Evolutionary conservation across 2,797 vertebrate species (phyloP).

Genomic region (Paedocypris micromegethes): DNA sequence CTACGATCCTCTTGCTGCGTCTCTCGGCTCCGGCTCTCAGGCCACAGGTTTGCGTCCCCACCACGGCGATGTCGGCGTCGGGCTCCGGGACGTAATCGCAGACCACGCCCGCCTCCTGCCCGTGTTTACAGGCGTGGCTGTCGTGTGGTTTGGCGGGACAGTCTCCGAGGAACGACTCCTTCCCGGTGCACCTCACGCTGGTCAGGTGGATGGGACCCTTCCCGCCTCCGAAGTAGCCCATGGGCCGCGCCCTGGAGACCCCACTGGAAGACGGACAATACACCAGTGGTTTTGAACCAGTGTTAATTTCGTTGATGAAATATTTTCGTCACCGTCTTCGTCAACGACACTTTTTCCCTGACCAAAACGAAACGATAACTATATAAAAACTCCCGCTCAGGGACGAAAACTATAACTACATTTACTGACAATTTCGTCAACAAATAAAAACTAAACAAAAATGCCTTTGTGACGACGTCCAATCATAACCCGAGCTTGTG

Average conservation of each 20-base stretch:
- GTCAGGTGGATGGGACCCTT: slow-evolving; percentile 79
- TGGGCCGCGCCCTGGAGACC: slow-evolving; percentile 63
- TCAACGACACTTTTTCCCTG: no score
- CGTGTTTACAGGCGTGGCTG: slow-evolving; percentile 72
- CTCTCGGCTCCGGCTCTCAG: slow-evolving; percentile 62
- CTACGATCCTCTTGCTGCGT: slow-evolving; percentile 69
- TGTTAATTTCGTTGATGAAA: no score
- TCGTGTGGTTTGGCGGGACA: slow-evolving; percentile 69
- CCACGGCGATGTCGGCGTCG: slow-evolving; percentile 43
- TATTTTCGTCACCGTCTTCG: no score
- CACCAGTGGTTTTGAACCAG: no score
- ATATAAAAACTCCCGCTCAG: no score
- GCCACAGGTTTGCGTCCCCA: slow-evolving; percentile 62
- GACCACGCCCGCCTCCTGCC: slow-evolving; percentile 75
- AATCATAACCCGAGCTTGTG: no score
- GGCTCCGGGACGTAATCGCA: slow-evolving; percentile 70
- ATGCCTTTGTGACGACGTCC: no score
- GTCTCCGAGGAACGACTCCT: slow-evolving; percentile 73
- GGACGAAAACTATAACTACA: no score
- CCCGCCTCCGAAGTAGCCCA: slow-evolving; percentile 76
- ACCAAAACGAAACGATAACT: no score
- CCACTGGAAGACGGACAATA: slow-evolving; percentile 47
- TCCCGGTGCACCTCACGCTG: slow-evolving; percentile 79
- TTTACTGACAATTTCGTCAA: no score
- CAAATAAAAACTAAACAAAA: no score